Conservation (phyloP, 2,888 invertebrate genomes). For the Caradrina kadenii region DNA sequence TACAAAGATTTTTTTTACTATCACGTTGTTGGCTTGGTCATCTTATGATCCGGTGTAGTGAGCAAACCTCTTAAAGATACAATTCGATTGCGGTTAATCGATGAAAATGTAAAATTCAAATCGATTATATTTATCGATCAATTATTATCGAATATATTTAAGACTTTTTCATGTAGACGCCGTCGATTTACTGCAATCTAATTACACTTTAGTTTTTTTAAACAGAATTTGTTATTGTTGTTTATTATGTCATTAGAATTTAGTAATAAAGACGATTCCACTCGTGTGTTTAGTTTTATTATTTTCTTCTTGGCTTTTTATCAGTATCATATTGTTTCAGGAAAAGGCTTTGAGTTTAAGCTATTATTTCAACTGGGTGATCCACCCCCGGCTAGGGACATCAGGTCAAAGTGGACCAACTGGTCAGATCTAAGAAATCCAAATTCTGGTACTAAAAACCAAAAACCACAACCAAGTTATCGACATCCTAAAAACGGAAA, state of each 20-base stretch:
- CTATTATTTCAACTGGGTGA: slow-evolving; percentile 17
- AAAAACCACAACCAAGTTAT: neutral
- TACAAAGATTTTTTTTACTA: too few species aligned
- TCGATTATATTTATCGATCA: neutral
- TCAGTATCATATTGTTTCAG: slow-evolving; percentile 23
- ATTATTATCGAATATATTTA: neutral
- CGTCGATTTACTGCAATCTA: neutral
- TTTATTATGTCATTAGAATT: neutral
- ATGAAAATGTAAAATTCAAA: too few species aligned
- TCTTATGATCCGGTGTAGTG: too few species aligned
- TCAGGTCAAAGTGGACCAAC: too few species aligned
- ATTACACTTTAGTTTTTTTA: neutral
- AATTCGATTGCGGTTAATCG: neutral
- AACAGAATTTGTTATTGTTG: neutral
- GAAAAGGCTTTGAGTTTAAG: slow-evolving; percentile 25
- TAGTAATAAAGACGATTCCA: slow-evolving; percentile 20
- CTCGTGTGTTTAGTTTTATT: slow-evolving; percentile 4
- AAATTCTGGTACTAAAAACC: neutral
- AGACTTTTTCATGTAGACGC: too few species aligned
- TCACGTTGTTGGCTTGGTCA: too few species aligned
- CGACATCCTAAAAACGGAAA: neutral
- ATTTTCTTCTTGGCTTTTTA: slow-evolving; percentile 7
- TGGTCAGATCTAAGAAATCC: neutral
- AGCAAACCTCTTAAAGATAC: neutral
- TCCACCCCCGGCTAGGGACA: too few species aligned